phyloP scores from a whole-genome alignment of 2,797 vertebrate species.

The Pitangus sulphuratus region DNA sequence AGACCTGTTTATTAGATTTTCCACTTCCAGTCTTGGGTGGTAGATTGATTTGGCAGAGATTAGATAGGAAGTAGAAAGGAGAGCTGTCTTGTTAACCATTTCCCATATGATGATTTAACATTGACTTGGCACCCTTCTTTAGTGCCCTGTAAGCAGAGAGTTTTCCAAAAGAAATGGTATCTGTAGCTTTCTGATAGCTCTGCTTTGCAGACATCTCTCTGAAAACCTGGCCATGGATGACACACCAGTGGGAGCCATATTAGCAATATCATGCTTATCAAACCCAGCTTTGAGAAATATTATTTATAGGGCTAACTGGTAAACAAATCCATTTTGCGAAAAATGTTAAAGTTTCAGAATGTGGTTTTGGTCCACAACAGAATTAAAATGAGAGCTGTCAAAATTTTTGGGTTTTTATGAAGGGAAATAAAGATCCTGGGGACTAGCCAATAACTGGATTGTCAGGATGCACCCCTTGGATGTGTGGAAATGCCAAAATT shows the following conservation, averaged over 20 bases:
- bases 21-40: conserved; percentile 23
- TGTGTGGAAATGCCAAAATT: fast-evolving
- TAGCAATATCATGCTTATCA: conserved; percentile 45
- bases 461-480: neutral
- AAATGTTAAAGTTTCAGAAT: neutral
- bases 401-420: neutral
- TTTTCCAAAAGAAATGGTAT: conserved; percentile 30
- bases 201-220: neutral
- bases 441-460: neutral
- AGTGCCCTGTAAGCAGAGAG: conserved; percentile 4
- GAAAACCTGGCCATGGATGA: conserved; percentile 41
- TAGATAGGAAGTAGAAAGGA: conserved; percentile 31
- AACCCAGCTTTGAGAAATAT: conserved; percentile 42
- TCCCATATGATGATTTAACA: conserved; percentile 52
- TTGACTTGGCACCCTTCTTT: conserved; percentile 34
- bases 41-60: conserved; percentile 60
- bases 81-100: conserved; percentile 57
- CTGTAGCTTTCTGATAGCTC: neutral
- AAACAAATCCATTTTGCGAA: conserved; percentile 38
- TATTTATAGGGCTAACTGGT: conserved; percentile 28
- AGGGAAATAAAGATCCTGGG: neutral
- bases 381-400: conserved; percentile 28
- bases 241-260: conserved; percentile 14
- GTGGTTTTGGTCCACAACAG: neutral
- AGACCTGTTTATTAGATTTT: conserved; percentile 45